Conservation (phyloP, 23 tunicate species). For the Oikopleura dioica region DNA sequence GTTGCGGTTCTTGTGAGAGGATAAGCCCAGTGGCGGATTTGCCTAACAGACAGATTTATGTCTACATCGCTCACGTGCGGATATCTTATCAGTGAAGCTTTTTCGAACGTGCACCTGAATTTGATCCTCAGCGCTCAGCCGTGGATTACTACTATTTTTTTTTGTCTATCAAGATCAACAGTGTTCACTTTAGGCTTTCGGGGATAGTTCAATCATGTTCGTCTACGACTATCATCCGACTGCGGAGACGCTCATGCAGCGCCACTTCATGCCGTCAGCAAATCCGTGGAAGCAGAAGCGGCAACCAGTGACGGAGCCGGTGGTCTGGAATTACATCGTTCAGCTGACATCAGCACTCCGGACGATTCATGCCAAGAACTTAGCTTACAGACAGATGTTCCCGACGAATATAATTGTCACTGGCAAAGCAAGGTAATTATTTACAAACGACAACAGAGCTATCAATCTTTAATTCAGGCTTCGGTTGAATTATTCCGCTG, state of each 20-base stretch:
- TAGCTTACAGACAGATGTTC: slow-evolving; percentile 63
- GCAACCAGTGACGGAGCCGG: slow-evolving; percentile 34
- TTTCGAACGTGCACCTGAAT: no score
- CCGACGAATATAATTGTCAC: slow-evolving; percentile 57
- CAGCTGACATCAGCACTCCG: slow-evolving; percentile 72
- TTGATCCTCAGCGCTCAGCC: no score
- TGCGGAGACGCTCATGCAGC: slow-evolving; percentile 63
- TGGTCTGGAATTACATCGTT: slow-evolving; percentile 78
- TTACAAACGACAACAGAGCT: not conserved
- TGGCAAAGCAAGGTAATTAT: slow-evolving; percentile 43
- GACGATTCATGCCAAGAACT: slow-evolving; percentile 48
- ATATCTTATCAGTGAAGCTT: no score
- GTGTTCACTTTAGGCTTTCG: no score
- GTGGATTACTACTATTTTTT: no score
- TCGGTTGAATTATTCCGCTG: slow-evolving; percentile 56
- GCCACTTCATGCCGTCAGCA: slow-evolving; percentile 27
- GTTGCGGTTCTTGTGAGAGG: no score
- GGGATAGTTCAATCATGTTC: slow-evolving; percentile 19
- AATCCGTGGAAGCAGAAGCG: not conserved
- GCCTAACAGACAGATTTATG: no score
- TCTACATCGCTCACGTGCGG: no score
- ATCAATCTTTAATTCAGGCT: slow-evolving; percentile 16
- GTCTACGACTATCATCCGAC: slow-evolving; percentile 82
- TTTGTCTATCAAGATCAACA: no score
- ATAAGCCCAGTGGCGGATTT: no score